Conservation (phyloP, 2,888 invertebrate genomes). For the Alitta virens region DNA sequence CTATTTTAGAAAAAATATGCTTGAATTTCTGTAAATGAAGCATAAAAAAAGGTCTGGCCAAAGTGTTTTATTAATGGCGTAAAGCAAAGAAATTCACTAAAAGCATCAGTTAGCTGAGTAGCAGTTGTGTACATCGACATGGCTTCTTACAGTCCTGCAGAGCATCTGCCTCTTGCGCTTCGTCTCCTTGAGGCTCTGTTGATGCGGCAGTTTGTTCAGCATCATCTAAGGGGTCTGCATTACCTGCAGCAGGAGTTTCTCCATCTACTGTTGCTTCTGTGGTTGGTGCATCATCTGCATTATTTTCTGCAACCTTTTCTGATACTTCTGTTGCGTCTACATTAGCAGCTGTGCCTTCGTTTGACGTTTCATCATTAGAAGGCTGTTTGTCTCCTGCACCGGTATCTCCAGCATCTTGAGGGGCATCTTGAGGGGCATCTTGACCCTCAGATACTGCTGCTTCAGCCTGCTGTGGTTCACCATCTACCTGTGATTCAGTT, state of each 20-base stretch:
- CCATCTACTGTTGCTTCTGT: constrained; percentile 14
- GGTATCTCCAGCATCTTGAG: constrained; percentile 1
- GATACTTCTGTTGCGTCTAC: constrained; percentile 6
- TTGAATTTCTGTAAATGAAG: no score
- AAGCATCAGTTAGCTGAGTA: no score
- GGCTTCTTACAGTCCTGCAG: no score
- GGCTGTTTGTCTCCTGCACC: constrained; percentile 8
- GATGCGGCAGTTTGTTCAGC: no score
- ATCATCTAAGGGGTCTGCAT: no score
- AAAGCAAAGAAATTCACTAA: no score
- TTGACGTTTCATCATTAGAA: constrained; percentile 3
- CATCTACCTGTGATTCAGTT: not conserved
- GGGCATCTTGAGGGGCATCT: constrained; percentile 9
- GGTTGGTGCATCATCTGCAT: constrained; percentile 12
- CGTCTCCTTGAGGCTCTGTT: not conserved
- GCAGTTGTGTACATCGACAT: no score
- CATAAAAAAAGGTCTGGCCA: no score
- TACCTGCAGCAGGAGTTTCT: constrained; percentile 6
- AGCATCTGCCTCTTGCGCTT: not conserved
- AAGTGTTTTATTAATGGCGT: no score
- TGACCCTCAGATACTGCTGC: constrained; percentile 5
- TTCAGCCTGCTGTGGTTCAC: not conserved
- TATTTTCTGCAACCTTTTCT: constrained; percentile 7
- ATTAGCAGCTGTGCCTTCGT: constrained; percentile 2
- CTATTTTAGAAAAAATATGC: no score